Evolutionary conservation across 2,888 invertebrate genomes (phyloP).

Genomic region (Polymixis lichenea): DNA sequence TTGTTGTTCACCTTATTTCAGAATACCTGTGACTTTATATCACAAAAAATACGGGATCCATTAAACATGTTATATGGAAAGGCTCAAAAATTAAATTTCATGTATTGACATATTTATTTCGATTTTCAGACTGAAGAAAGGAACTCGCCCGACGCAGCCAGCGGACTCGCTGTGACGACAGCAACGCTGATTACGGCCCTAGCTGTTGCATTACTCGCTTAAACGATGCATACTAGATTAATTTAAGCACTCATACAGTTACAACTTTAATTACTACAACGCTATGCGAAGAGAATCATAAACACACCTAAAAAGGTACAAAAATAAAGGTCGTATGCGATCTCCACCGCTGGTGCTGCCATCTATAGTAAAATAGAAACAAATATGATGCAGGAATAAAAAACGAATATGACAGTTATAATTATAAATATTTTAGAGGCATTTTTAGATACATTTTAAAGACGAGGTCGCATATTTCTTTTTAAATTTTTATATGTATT

Average conservation of each 20-base stretch:
- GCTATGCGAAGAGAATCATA: constrained; percentile 34
- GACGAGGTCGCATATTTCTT: constrained; percentile 36
- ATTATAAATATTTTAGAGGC: constrained; percentile 21
- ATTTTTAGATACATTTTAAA: constrained; percentile 44
- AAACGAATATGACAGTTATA: constrained; percentile 10
- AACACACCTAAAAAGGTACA: constrained; percentile 17
- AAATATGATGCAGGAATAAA: constrained; percentile 31
- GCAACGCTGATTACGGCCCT: constrained; percentile 64
- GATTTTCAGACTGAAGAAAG: constrained; percentile 54
- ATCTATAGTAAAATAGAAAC: constrained; percentile 33
- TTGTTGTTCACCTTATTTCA: background rate
- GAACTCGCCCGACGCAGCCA: constrained; percentile 50
- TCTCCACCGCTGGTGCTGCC: constrained; percentile 54
- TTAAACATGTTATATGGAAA: constrained; percentile 23
- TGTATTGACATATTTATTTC: constrained; percentile 3
- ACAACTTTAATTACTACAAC: constrained; percentile 32
- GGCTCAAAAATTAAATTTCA: background rate
- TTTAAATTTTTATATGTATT: constrained; percentile 33
- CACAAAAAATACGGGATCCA: background rate
- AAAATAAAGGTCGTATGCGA: constrained; percentile 39
- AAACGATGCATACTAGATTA: constrained; percentile 35
- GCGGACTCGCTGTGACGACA: constrained; percentile 62
- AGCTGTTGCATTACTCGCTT: constrained; percentile 53
- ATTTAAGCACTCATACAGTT: constrained; percentile 21
- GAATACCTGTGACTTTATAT: background rate